Base-by-base conservation (phyloP, 2,888 invertebrate species). In the Tetanocera ferruginea region DNA sequence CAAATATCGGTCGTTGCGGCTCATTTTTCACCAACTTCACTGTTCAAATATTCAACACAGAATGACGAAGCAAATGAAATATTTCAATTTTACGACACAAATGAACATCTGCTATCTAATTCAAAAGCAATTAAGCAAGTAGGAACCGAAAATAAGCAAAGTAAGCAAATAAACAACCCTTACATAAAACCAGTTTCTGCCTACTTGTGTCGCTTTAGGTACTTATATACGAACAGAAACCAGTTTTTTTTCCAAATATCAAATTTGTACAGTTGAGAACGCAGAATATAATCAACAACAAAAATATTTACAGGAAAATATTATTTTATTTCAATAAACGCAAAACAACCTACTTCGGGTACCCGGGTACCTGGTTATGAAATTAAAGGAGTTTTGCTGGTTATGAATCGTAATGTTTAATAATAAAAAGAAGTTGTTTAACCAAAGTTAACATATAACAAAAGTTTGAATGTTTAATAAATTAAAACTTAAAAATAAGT, bases 21-120 rank as follows among this genome's bases (percentile, higher is more conserved):
- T 77, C 73, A 77, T 77, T 77, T 77, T 77, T 74, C 77, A 66
- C 66, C 74, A 77, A 77, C 74, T 77, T 77, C 77, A 77, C 74
- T 77, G 77, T 77, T 74, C 77, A 77, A 76, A 60, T 62, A 62
- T 74, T 74, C 31, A 31, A 31, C 69, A 67, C 43, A 74, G 28
- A 74, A 57, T 74, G 74, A 60, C 74, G 74, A 74, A 74, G 37
- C 37, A 28, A 74, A 34, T 74, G 62, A 74, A 74, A 69, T 76
- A 52, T 76, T 52, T 76, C 52, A 28, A 52, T 69, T 76, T 76
- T 76, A 49, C 52, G 52, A 51, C 69, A 34, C 66, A 67, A 51
- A 51, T 69, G 69, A 76, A 70, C 70, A 73, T 67, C 72, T 67
- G 57, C 67, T 74, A 77, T 37, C 75, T 75, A 76, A 78, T 69